Conservation (phyloP, 2,797 vertebrate genomes). For the Gallinago stenura region DNA sequence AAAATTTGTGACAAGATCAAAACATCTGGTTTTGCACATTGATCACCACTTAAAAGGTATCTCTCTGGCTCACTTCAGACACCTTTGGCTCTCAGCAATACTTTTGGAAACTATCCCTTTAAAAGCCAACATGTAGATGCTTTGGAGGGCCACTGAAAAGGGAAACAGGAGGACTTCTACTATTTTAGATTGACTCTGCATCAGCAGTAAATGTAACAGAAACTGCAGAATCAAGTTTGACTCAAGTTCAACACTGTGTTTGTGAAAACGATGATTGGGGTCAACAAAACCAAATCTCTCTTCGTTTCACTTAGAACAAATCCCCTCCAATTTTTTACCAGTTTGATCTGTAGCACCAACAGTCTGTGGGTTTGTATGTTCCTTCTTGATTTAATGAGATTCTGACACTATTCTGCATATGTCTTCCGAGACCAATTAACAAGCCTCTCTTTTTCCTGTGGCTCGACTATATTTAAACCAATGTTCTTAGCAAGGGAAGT, state of each 20-base stretch:
- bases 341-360: not conserved
- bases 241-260: not conserved
- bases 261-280: not conserved
- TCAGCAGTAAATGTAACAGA: not conserved
- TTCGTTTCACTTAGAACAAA: conserved; percentile 8
- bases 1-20: not conserved
- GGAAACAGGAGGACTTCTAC: not conserved
- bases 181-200: not conserved
- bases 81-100: not conserved
- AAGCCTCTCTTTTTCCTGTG: not conserved
- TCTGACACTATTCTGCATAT: not conserved
- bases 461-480: not conserved
- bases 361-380: not conserved
- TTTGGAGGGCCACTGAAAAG: not conserved
- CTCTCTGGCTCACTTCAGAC: not conserved
- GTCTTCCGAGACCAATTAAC: not conserved
- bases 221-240: not conserved
- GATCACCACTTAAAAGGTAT: not conserved
- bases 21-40: not conserved
- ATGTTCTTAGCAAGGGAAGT: not conserved
- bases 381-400: not conserved
- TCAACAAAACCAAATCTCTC: conserved; percentile 27
- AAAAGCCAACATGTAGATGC: not conserved
- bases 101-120: not conserved
- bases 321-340: not conserved